Percentiles rank a stretch among this genome's conserved stretches.
These are phyloP conservation scores for Wasmannia auropunctata DNA, from an alignment of 1,140 invertebrate species.

Conservation along the genomic window DNA sequence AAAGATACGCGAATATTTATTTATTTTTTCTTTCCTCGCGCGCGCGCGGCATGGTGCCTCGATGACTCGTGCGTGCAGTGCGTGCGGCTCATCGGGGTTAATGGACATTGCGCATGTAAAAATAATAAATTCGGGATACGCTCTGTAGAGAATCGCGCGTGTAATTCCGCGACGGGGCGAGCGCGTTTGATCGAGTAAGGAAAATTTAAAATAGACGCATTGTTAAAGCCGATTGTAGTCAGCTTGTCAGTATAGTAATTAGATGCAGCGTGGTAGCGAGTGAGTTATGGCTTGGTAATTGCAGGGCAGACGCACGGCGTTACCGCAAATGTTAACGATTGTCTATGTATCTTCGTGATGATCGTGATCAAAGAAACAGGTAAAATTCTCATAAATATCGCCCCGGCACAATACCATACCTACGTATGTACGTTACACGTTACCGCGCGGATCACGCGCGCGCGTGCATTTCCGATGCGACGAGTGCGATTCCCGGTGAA, in stretches of 20 bases:
- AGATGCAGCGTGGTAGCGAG: slow-evolving; percentile 41
- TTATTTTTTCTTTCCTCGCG: neutral
- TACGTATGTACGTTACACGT: neutral
- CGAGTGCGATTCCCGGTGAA: neutral
- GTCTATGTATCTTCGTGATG: slow-evolving; percentile 53
- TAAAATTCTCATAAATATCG: slow-evolving; percentile 43
- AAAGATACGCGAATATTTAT: neutral
- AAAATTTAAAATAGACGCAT: slow-evolving; percentile 13
- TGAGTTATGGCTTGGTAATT: slow-evolving; percentile 50
- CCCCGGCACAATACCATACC: neutral
- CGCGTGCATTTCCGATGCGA: neutral
- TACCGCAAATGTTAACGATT: slow-evolving; percentile 52
- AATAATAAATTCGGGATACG: neutral
- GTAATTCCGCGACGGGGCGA: too few relatives aligned
- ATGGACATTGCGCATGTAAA: neutral
- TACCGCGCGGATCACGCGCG: neutral
- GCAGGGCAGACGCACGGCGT: slow-evolving; percentile 31
- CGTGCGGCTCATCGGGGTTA: neutral
- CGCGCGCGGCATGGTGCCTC: neutral
- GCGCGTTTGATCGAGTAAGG: neutral
- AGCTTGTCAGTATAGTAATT: slow-evolving; percentile 66
- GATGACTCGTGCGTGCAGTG: neutral
- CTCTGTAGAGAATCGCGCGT: neutral
- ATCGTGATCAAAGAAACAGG: slow-evolving; percentile 29
- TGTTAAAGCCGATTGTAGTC: slow-evolving; percentile 72